Evolutionary conservation across 2,113 vertebrate genomes (phyloP).

Genomic region (Apteryx mantelli): DNA sequence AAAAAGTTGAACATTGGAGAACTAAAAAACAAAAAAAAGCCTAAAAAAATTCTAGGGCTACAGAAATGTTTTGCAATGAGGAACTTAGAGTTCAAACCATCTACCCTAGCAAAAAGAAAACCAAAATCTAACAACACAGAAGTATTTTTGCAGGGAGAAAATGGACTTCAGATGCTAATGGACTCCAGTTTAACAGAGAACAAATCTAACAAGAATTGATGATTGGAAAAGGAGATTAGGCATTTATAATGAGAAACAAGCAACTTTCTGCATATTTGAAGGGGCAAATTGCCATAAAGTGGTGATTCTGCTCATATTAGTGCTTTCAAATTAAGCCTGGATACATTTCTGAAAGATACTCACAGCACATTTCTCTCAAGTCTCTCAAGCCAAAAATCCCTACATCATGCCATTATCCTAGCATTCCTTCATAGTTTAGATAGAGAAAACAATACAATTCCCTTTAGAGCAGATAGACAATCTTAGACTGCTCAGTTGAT

Average conservation of each 20-base stretch:
- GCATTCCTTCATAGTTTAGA: neutral
- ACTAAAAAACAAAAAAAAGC: neutral
- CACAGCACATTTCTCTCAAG: neutral
- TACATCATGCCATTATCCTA: neutral
- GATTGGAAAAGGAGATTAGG: neutral
- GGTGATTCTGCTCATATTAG: neutral
- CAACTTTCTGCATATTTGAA: neutral
- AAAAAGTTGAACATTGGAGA: too few relatives aligned
- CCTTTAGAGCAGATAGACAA: neutral
- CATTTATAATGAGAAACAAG: neutral
- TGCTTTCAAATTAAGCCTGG: neutral
- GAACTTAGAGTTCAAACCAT: neutral
- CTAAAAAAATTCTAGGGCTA: neutral
- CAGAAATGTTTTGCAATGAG: neutral
- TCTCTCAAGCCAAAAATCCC: neutral
- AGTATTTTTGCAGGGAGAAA: neutral
- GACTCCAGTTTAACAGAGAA: neutral
- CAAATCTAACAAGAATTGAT: neutral
- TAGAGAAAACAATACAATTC: slow-evolving; percentile 9
- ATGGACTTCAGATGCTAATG: neutral
- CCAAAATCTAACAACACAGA: neutral
- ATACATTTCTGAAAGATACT: neutral
- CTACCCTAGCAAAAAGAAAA: neutral
- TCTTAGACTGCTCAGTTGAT: neutral
- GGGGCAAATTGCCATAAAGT: neutral